Evolutionary conservation across 2,113 vertebrate genomes (phyloP), one percentile per base, ranked within the genome.

Genomic region (Pterocles burchelli): DNA sequence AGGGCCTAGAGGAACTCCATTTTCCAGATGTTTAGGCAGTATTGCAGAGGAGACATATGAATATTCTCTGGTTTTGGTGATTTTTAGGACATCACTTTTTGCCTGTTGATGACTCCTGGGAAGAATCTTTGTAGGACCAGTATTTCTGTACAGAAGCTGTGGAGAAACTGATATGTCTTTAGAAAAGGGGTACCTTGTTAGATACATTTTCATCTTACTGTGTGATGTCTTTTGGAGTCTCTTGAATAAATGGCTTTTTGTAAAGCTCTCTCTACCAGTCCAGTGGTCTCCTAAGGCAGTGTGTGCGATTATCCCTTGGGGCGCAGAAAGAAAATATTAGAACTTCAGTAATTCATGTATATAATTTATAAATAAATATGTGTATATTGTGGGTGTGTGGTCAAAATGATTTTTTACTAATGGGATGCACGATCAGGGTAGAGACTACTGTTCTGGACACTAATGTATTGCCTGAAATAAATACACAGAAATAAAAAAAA

Each of bases 351-450:
- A 36, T 74, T 29, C 12, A 14, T 26, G 1, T 49, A 8, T 38
- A 3, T 57, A 34, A 73, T n/a, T 73, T 36, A 31, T 17, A 51
- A 75, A 36, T 34, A 71, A 75, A 79, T 36, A 24, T 7, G 18
- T 1, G 2, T 75, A 16, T 66, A 19, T 13, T 52, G 13, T 70
- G 26, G 1, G 7, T 29, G 6, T 1, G 0, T 70, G 12, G 17
- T 66, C 49, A 81, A n/a, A 68, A 8, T 24, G 51, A 3, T 9
- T 2, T 85, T 72, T 55, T 73, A 48, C 29, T 66, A 6, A 25
- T 70, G 41, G 26, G 20, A 36, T 52, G 26, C 13, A 11, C 5
- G 4, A 7, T 81, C 25, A 77, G 16, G 26, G 12, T 61, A 13
- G 68, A 88, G 29, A 31, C 49, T 18, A 25, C 26, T 87, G 15